Evolutionary conservation across 2,797 vertebrate genomes (phyloP), one percentile per base, ranked within the genome.

Genomic region (Ctenosaura bakeri): DNA sequence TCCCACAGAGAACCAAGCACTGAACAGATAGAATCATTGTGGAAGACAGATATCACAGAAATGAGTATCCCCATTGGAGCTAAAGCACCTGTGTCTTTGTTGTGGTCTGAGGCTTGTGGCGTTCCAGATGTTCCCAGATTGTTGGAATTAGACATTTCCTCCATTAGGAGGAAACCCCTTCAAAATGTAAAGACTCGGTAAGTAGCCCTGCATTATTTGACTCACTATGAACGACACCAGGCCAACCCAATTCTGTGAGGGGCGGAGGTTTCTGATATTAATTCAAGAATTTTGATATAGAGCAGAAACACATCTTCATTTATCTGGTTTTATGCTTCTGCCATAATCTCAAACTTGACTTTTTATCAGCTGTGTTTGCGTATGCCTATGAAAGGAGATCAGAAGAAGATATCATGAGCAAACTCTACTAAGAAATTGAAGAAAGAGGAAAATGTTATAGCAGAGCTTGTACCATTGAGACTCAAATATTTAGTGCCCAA

Each of bases 91-190:
- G 59, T 95, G 50, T 59, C 80, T n/a, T 85, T 89, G 1, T 81
- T 94, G 50, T 96, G 95, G 95, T 92, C 94, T 24, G 90, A 95
- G 90, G 54, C 95, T 79, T 94, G 89, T 46, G 95, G 95, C 3
- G 95, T 94, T 78, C 96, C 96, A 90, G 95, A 95, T 84, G 92
- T 95, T 87, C 96, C 96, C 83, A 91, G 89, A 85, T 81, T 96
- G 74, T 93, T 96, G 76, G 94, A 96, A 91, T 87, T 96, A 78
- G 96, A 96, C n/a, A 87, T 96, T 85, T 93, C 92, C 16, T 94
- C 95, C 22, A 88, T 93, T 73, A 81, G 94, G 85, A 93, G 90
- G 77, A 96, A 95, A 92, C 94, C 95, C 88, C 94, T 96, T n/a
- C 83, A 59, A 46, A 82, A 90, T 54, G 38, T 94, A 64, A 90